Base-by-base conservation (phyloP, 2,888 invertebrate genomes). In the Sphaerophoria rueppellii region DNA sequence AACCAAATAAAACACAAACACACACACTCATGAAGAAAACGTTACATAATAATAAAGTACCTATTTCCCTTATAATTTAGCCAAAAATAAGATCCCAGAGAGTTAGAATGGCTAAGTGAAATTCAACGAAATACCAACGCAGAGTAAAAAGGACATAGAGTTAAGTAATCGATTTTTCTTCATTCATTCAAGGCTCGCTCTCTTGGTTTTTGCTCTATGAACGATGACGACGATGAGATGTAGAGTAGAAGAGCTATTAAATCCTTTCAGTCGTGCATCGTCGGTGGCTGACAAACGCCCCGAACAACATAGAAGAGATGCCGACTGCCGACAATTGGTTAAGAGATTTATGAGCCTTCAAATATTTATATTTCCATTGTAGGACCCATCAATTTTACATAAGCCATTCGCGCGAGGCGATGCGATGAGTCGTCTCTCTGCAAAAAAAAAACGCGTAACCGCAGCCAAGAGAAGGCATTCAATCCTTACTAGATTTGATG, bases 311-410 rank as follows among this genome's bases (percentile, higher is more conserved):
- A 14, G 9, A 9, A 24, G 24, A 24, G 24, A 14, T 14, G 4
- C 57, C n/a, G 5, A 37, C 40, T 43, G 43, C 43, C 55, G 55
- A 70, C 46, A 43, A 58, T 67, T 69, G 61, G 52, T 70, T 77
- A 58, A 85, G 76, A 85, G 85, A 85, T 85, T 85, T 85, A 85
- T 85, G 85, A 81, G 80, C 76, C 77, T 81, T 85, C 85, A 85
- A 85, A 85, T 85, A 85, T 85, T 85, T 85, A 85, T 85, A 81
- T 73, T 85, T 85, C 85, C 70, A 81, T 81, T 37, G 73, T 76
- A 43, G 43, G 24, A 70, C 60, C 72, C 77, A 80, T 85, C 81
- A 85, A 76, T 81, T 57, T 81, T 85, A 70, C 74, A 70, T 55
- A 85, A 58, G 55, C 55, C 12, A 40, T 40, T 11, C 24, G 24